Conservation (phyloP, 2,797 vertebrate species). For the Ctenosaura bakeri region DNA sequence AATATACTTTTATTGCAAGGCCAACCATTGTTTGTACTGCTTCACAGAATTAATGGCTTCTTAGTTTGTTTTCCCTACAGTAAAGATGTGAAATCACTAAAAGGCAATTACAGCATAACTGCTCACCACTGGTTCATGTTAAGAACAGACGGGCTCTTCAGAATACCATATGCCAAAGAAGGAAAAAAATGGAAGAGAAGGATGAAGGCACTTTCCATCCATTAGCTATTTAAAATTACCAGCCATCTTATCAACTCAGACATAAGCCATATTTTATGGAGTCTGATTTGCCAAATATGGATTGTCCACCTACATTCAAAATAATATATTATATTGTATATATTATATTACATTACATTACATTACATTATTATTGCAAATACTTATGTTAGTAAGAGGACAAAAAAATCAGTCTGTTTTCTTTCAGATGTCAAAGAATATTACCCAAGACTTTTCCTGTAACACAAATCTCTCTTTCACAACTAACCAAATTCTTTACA, state of each 20-base stretch:
- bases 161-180: not conserved
- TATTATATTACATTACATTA: no score
- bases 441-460: accelerated
- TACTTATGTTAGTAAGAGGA: not conserved
- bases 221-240: not conserved
- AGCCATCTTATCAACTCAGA: not conserved
- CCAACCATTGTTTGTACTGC: accelerated
- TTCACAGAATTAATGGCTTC: not conserved
- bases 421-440: not conserved
- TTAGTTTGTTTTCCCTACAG: not conserved
- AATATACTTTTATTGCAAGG: not conserved
- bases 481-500: not conserved
- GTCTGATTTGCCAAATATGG: not conserved
- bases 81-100: not conserved
- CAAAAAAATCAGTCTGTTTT: not conserved
- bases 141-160: not conserved
- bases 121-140: not conserved
- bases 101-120: not conserved
- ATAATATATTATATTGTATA: no score
- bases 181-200: not conserved
- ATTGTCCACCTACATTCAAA: not conserved
- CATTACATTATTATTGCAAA: no score
- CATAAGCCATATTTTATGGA: not conserved
- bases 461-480: not conserved
- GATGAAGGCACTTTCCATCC: not conserved